Conservation (phyloP, 2,113 vertebrate genomes). For the Hyaena hyaena region DNA sequence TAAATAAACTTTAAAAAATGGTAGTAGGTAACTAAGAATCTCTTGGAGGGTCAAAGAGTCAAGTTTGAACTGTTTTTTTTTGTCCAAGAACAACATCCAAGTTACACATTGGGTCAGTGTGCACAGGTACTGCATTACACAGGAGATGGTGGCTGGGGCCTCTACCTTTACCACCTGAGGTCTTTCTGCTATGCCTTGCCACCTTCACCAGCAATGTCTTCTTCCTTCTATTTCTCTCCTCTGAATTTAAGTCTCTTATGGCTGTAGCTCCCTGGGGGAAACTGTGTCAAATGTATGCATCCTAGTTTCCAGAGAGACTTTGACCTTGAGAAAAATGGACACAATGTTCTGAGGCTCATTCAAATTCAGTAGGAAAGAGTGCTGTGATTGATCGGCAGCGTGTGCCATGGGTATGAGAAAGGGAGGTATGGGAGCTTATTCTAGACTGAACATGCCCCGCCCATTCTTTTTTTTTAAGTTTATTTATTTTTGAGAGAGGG, state of each 20-base stretch:
- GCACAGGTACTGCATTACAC: background rate
- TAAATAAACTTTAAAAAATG: background rate
- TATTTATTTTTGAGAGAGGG: too few species aligned
- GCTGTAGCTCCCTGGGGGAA: background rate
- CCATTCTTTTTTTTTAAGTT: background rate
- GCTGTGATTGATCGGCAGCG: background rate
- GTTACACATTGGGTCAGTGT: background rate
- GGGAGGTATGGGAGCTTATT: background rate
- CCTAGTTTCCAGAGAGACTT: background rate
- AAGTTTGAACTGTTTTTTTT: background rate
- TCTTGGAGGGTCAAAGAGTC: background rate
- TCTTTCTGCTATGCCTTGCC: too few species aligned
- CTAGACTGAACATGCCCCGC: background rate
- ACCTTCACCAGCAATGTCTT: background rate
- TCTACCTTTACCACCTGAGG: background rate
- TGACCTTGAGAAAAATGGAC: background rate
- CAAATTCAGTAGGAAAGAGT: background rate
- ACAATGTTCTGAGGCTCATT: background rate
- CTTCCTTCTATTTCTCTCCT: background rate
- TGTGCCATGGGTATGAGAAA: background rate
- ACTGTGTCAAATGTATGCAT: background rate
- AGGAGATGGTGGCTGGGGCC: background rate
- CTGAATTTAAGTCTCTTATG: background rate
- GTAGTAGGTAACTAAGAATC: background rate
- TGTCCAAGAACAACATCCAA: background rate